Conservation (phyloP, 1,140 invertebrate species). For the Pygmarrhopalites habei region DNA sequence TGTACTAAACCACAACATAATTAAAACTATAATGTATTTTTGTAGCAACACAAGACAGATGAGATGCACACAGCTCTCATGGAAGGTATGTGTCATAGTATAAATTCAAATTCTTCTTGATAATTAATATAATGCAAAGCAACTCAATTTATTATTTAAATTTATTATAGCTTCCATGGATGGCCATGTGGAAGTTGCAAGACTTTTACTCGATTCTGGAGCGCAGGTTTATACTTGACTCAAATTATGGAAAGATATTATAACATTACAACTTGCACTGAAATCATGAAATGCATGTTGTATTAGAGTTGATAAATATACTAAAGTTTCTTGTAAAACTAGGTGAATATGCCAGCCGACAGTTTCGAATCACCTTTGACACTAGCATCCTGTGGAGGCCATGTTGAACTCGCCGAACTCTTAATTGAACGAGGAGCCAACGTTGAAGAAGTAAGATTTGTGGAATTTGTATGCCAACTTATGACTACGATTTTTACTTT, state of each 20-base stretch:
- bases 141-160: too few relatives aligned
- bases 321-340: too few relatives aligned
- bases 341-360: constrained; percentile 97
- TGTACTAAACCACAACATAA: too few relatives aligned
- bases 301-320: constrained; percentile 34
- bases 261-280: too few relatives aligned
- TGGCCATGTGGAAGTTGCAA: constrained; percentile 93
- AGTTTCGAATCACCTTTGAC: constrained; percentile 98
- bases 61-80: constrained; percentile 99
- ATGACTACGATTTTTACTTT: too few relatives aligned
- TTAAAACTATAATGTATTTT: constrained; percentile 16
- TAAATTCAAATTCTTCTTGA: too few relatives aligned
- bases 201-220: constrained; percentile 87
- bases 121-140: too few relatives aligned
- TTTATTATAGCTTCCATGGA: constrained; percentile 99
- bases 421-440: constrained; percentile 94
- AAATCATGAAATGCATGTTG: too few relatives aligned
- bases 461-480: too few relatives aligned
- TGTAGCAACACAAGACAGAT: constrained; percentile 89
- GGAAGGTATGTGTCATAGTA: too few relatives aligned
- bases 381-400: constrained; percentile 94
- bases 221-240: constrained; percentile 66
- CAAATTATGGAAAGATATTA: too few relatives aligned
- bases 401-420: constrained; percentile 90
- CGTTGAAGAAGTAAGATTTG: constrained; percentile 75